A percentile compares a stretch with the other conserved stretches of the same genome.
phyloP scores from a whole-genome alignment of 1,140 invertebrate genomes.

The Platyscapa corneri region DNA sequence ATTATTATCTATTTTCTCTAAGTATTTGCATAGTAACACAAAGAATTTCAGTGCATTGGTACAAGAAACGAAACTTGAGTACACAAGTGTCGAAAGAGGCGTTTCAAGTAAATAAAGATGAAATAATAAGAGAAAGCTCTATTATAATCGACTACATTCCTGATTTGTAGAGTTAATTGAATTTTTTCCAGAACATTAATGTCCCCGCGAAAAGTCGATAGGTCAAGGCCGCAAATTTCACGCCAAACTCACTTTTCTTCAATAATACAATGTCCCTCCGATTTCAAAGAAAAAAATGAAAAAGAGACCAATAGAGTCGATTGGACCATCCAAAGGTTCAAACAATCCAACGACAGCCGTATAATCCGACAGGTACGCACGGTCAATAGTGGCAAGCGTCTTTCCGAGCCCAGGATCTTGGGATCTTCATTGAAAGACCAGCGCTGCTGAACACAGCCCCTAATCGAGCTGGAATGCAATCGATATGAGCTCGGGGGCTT shows the following conservation, averaged over 20 bases:
- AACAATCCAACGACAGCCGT: neutral
- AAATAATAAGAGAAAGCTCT: neutral
- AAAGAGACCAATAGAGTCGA: neutral
- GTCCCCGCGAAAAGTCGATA: neutral
- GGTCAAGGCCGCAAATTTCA: neutral
- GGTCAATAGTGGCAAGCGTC: neutral
- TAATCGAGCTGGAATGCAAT: conserved; percentile 45
- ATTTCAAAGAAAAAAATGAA: neutral
- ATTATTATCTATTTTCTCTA: neutral
- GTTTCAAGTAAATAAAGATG: neutral
- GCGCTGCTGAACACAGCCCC: neutral
- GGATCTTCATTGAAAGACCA: neutral
- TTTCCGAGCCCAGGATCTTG: neutral
- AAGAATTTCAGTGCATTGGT: neutral
- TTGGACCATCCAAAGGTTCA: too few relatives aligned
- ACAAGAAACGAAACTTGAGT: neutral
- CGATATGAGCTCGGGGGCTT: conserved; percentile 17
- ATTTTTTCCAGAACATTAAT: neutral
- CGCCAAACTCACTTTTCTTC: neutral
- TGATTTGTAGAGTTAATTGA: neutral
- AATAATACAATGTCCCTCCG: neutral
- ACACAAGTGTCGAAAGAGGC: neutral
- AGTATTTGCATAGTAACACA: neutral
- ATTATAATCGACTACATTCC: neutral
- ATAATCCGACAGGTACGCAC: conserved; percentile 3